These are phyloP conservation scores for Zaprionus africanus DNA, from an alignment of 1,140 invertebrate species.

Conservation along the genomic window DNA sequence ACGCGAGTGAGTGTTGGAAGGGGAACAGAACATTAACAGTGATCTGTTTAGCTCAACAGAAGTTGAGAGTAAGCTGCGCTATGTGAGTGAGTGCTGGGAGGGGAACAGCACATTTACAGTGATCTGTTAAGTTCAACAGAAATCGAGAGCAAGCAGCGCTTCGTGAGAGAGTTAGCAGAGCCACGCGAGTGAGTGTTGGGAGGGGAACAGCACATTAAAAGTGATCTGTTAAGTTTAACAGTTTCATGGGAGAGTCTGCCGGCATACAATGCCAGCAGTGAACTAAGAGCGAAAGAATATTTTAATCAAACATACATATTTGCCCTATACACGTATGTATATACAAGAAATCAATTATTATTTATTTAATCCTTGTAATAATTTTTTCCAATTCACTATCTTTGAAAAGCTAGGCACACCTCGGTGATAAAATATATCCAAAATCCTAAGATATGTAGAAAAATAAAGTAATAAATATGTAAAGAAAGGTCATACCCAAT, in stretches of 20 bases:
- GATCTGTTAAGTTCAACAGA: no score
- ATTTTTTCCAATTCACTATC: background rate
- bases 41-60: background rate
- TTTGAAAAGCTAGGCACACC: constrained; percentile 42
- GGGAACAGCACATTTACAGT: no score
- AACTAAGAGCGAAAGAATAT: background rate
- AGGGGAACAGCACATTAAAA: background rate
- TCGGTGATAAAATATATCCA: constrained; percentile 50
- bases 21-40: background rate
- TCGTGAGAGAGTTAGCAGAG: background rate
- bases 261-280: no score
- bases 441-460: constrained; percentile 25
- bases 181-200: no score
- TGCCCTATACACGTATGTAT: no score
- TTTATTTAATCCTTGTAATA: background rate
- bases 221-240: background rate
- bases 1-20: no score
- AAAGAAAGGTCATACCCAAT: no score
- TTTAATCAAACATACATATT: background rate
- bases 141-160: no score
- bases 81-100: no score
- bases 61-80: no score
- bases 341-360: no score
- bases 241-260: no score
- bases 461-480: background rate